These are phyloP conservation scores for Stenurella melanura DNA, from an alignment of 2,888 invertebrate species.

Conservation along the genomic window DNA sequence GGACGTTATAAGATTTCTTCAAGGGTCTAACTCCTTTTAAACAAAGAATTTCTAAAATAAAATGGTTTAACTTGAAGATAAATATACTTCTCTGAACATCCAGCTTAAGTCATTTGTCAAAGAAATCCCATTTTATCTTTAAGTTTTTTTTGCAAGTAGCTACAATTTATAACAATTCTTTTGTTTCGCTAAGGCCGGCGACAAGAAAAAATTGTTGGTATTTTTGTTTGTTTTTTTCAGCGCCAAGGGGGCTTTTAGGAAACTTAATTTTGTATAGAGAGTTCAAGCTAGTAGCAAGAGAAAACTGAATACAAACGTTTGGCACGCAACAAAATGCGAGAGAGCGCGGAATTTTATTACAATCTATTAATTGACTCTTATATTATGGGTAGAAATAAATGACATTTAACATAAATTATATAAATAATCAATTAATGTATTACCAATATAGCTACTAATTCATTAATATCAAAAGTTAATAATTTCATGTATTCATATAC, in stretches of 20 bases:
- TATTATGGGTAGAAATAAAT: too few species aligned
- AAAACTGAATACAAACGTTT: background rate
- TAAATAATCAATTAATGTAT: too few species aligned
- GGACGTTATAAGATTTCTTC: constrained; percentile 22
- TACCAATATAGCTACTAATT: too few species aligned
- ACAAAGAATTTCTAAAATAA: constrained; percentile 47
- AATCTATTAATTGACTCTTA: too few species aligned
- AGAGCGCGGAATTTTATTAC: background rate
- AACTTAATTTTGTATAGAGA: background rate
- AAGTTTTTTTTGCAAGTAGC: constrained; percentile 43
- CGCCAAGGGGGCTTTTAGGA: background rate
- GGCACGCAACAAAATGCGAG: background rate
- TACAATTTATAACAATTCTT: constrained; percentile 47
- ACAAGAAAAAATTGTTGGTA: constrained; percentile 24
- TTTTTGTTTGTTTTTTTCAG: constrained; percentile 20
- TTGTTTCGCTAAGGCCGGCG: background rate
- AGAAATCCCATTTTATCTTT: constrained; percentile 52
- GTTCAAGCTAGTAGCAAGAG: background rate
- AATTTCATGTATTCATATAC: too few species aligned
- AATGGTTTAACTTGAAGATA: constrained; percentile 51
- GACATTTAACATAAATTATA: too few species aligned
- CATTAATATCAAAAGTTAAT: too few species aligned
- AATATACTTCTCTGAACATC: constrained; percentile 54
- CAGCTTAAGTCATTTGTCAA: constrained; percentile 55
- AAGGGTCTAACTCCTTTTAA: constrained; percentile 33